Percentiles rank a stretch among this genome's conserved stretches.
phyloP scores from a whole-genome alignment of 1,140 invertebrate genomes.

The Formica selysi region DNA sequence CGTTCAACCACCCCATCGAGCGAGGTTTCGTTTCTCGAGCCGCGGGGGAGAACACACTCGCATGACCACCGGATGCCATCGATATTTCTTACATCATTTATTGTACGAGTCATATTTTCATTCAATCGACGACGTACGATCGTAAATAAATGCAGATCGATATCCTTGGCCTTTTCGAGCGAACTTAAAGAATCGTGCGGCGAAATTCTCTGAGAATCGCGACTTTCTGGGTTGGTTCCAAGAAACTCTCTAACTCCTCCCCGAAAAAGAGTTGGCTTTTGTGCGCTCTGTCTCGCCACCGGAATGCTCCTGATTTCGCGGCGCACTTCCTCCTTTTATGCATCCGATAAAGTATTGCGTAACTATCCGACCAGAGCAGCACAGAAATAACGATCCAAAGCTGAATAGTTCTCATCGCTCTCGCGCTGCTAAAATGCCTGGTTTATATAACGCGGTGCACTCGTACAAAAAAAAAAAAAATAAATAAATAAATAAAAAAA shows the following conservation, averaged over 20 bases:
- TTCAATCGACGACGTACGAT: not conserved
- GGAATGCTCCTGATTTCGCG: constrained; percentile 35
- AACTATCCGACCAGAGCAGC: constrained; percentile 11
- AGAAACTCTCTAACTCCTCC: constrained; percentile 29
- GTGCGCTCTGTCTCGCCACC: not conserved
- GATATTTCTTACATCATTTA: constrained; percentile 20
- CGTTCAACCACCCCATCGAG: not conserved
- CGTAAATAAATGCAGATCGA: constrained; percentile 43
- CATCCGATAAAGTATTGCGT: constrained; percentile 38
- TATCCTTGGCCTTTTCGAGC: not conserved
- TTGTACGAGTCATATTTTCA: not conserved
- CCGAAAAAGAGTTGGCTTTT: constrained; percentile 3
- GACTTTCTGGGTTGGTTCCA: constrained; percentile 36
- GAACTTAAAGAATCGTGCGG: not conserved
- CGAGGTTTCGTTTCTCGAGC: constrained; percentile 1
- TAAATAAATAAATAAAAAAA: no score
- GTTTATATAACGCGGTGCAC: constrained; percentile 7
- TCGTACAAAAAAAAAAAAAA: not conserved
- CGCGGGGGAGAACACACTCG: not conserved
- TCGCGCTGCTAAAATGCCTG: not conserved
- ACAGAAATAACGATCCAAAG: constrained; percentile 35
- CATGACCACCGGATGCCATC: not conserved
- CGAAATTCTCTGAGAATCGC: constrained; percentile 9
- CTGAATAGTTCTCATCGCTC: constrained; percentile 31
- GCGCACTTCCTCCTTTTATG: constrained; percentile 32